Base-by-base conservation (phyloP, 1,140 invertebrate species). In the Aleiodes sp. region DNA sequence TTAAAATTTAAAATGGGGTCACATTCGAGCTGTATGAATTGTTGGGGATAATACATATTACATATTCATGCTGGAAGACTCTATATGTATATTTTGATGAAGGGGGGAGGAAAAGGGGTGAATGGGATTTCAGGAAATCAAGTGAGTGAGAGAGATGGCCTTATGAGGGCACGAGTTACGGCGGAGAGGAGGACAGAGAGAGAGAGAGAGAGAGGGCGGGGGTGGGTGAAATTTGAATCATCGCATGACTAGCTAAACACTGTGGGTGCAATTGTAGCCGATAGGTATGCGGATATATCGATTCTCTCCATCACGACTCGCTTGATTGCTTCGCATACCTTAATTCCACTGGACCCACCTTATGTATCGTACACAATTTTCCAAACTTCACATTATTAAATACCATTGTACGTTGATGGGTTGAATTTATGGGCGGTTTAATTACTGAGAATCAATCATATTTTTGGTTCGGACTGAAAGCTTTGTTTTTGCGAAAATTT, bases 211-310 rank as follows among this genome's bases (percentile, higher is more conserved):
- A n/a, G n/a, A n/a, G n/a, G n/a, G n/a, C n/a, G n/a, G n/a, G n/a
- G n/a, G n/a, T n/a, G n/a, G 16, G 16, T 52, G 46, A 52, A 52
- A 52, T 52, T 52, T 52, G 46, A 52, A 52, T 24, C 46, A 52
- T 43, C 39, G 39, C 7, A 43, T 43, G n/a, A 16, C n/a, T 43
- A 16, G 46, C 19, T 21, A 52, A 52, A 52, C 46, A 52, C 46
- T 24, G 16, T 52, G 46, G 46, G 46, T 24, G 21, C 46, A 52
- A 52, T 52, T 24, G 46, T 52, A 52, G 46, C 46, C 46, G 46
- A 52, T 52, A 52, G 46, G 46, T 52, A 52, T 52, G 46, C 46
- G 46, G 46, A 52, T 21, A 52, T 52, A 52, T 52, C 41, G 41
- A 10, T 16, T 16, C 12, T n/a, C n/a, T 46, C 46, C 19, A 52